Conservation (phyloP, 1,140 invertebrate species). For the Oppia nitens region DNA sequence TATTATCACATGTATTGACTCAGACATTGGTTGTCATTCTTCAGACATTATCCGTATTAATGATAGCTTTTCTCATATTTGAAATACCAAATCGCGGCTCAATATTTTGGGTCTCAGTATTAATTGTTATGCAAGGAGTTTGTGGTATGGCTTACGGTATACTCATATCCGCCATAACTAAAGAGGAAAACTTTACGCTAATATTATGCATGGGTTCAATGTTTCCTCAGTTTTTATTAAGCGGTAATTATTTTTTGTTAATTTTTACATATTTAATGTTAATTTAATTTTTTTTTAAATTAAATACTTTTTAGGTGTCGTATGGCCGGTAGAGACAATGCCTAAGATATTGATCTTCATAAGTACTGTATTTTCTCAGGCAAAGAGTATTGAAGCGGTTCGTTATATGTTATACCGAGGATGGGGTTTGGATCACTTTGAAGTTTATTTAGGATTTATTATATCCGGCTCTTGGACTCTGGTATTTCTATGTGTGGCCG, state of each 20-base stretch:
- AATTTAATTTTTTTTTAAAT: constrained; percentile 42
- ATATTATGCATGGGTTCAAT: constrained; percentile 67
- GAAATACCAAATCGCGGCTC: constrained; percentile 58
- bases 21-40: constrained; percentile 85
- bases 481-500: constrained; percentile 59
- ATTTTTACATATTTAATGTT: constrained; percentile 62
- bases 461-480: constrained; percentile 12
- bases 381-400: constrained; percentile 40
- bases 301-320: constrained; percentile 42
- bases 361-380: constrained; percentile 65
- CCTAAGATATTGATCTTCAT: constrained; percentile 61
- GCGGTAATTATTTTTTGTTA: constrained; percentile 42
- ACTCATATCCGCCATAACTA: constrained; percentile 65
- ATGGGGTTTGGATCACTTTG: constrained; percentile 22
- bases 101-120: constrained; percentile 47
- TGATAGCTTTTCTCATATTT: constrained; percentile 65
- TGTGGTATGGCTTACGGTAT: constrained; percentile 88
- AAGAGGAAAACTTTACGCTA: constrained; percentile 73
- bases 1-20: constrained; percentile 74
- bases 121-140: constrained; percentile 57
- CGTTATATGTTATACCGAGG: constrained; percentile 16
- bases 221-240: constrained; percentile 63
- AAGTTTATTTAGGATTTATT: constrained; percentile 12
- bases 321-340: constrained; percentile 92
- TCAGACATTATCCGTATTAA: constrained; percentile 64